Conservation (phyloP, 2,888 invertebrate genomes). For the Eupsilia transversa region DNA sequence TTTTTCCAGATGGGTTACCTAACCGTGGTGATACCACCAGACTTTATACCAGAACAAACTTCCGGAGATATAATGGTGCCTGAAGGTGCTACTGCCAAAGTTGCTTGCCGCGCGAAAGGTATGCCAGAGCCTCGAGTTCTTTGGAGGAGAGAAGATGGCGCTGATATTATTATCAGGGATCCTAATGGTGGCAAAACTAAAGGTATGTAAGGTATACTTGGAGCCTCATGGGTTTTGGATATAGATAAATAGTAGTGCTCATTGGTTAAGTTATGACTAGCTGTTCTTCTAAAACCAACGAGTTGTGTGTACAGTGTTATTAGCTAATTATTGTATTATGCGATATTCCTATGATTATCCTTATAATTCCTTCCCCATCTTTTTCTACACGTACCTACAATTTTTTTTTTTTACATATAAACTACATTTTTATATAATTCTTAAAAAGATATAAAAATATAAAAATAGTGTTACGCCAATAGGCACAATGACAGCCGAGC, state of each 20-base stretch:
- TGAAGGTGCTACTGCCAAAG: conserved; percentile 94
- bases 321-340: neutral
- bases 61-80: conserved; percentile 97
- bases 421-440: too few species aligned
- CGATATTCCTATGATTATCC: too few species aligned
- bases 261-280: neutral
- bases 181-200: conserved; percentile 91
- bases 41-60: conserved; percentile 96
- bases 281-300: neutral
- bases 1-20: conserved; percentile 94
- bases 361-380: too few species aligned
- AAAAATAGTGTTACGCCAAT: too few species aligned
- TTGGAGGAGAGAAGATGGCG: conserved; percentile 96
- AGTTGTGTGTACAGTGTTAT: neutral
- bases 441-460: too few species aligned
- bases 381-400: too few species aligned
- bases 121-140: conserved; percentile 94
- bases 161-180: conserved; percentile 94
- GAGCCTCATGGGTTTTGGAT: neutral
- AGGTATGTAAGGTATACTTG: conserved; percentile 82
- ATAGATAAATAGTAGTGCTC: neutral
- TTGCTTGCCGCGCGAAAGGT: conserved; percentile 94
- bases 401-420: too few species aligned
- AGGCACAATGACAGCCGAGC: too few species aligned
- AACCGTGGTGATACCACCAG: conserved; percentile 97